Base-by-base conservation (phyloP, 2,888 invertebrate species). In the Aproaerema taeniolella region DNA sequence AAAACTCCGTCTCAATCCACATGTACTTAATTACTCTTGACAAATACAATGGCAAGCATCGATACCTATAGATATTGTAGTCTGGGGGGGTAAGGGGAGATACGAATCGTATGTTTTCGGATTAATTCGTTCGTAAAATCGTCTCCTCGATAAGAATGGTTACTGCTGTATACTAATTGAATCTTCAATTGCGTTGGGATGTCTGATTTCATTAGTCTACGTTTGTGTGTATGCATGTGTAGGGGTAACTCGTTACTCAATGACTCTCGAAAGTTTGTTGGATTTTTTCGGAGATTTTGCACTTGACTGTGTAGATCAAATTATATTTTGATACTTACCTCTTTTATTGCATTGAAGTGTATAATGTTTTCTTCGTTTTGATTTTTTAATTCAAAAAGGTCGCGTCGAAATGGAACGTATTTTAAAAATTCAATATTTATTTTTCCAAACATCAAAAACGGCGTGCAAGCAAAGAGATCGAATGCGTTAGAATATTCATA, bases 91-190 rank as follows among this genome's bases (percentile, higher is more conserved):
- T 53, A 60, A 67, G 71, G 77, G 83, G 75, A 80, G 81, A 81
- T 81, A 78, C 68, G 65, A 77, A 80, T 83, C 85, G 82, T 85
- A 82, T 85, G 85, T 83, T 86, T 86, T 83, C 79, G 81, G 80
- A 85, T 83, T 83, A 83, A 86, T 86, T 86, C 85, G 82, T 81
- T 86, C 85, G 85, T 83, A 80, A 86, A 86, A 86, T 86, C 85
- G 85, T 83, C 83, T 78, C 78, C 70, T 58, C 77, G 82, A 85
- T 86, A 86, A 86, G 85, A 86, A 86, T 82, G 76, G 83, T 77
- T 77, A 82, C 69, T 70, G 77, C 75, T 80, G 76, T 78, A 74
- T 83, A 79, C 83, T 85, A 86, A 86, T 86, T 86, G 83, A 85
- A 85, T 83, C 77, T 83, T 81, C 82, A 82, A 83, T 83, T 81